Percentiles rank a stretch among this genome's conserved stretches.
These are phyloP conservation scores for Stenoptilia bipunctidactyla DNA, from an alignment of 2,888 invertebrate species.

Conservation along the genomic window DNA sequence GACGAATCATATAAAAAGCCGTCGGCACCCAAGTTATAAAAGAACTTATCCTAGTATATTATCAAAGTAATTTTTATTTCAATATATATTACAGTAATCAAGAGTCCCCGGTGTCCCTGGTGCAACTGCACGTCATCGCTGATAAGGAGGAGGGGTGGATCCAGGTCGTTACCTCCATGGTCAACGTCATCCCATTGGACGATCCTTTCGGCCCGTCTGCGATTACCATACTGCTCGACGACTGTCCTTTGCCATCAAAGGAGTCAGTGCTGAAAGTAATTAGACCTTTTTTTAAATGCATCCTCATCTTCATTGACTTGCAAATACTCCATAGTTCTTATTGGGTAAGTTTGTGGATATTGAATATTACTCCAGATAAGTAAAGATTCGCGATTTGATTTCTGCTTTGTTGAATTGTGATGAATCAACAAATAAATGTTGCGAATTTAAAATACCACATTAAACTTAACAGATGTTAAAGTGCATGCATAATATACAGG, in stretches of 20 bases:
- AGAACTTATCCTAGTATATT: background rate
- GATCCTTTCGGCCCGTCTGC: conserved; percentile 92
- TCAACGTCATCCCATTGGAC: conserved; percentile 83
- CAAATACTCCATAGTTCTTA: too few species aligned
- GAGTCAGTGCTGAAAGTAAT: conserved; percentile 76
- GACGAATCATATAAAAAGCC: too few species aligned
- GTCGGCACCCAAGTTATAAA: background rate
- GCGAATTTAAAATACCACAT: too few species aligned
- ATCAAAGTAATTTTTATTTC: background rate
- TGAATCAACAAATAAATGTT: too few species aligned
- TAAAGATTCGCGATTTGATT: too few species aligned
- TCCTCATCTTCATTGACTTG: too few species aligned
- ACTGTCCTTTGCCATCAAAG: conserved; percentile 89
- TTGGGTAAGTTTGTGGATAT: too few species aligned
- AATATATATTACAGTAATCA: conserved; percentile 76
- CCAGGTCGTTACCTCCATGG: conserved; percentile 85
- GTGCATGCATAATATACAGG: too few species aligned
- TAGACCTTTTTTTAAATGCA: too few species aligned
- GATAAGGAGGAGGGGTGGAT: conserved; percentile 94
- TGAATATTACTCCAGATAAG: too few species aligned
- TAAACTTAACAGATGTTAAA: too few species aligned
- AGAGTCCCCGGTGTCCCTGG: conserved; percentile 87
- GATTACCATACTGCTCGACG: conserved; percentile 89
- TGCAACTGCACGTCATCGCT: conserved; percentile 86
- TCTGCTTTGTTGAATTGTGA: too few species aligned